These are phyloP conservation scores for Phyllostomus discolor DNA, from an alignment of 2,113 vertebrate species.

Conservation along the genomic window DNA sequence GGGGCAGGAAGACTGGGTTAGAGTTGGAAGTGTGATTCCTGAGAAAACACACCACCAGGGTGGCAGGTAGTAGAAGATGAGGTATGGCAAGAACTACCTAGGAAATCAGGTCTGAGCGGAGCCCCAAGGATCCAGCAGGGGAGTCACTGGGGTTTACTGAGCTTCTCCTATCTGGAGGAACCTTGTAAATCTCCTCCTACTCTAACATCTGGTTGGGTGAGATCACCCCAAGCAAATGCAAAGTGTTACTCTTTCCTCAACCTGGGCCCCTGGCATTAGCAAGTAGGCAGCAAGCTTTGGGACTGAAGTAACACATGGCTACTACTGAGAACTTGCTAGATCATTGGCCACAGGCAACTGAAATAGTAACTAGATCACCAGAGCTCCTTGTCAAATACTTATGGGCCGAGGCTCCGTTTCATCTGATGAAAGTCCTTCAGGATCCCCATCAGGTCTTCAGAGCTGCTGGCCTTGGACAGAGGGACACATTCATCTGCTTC, in stretches of 20 bases:
- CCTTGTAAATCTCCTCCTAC: not conserved
- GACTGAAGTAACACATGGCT: not conserved
- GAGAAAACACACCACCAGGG: not conserved
- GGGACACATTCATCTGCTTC: constrained; percentile 94
- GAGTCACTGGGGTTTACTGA: not conserved
- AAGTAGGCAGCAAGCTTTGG: no score
- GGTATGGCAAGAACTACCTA: not conserved
- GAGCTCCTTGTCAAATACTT: constrained; percentile 64
- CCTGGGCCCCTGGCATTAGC: not conserved
- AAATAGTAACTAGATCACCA: not conserved
- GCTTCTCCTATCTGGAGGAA: not conserved
- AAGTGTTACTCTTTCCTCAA: not conserved
- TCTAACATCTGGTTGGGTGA: not conserved
- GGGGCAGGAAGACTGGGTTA: not conserved
- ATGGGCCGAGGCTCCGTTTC: constrained; percentile 97
- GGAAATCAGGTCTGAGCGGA: not conserved
- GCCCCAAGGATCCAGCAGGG: not conserved
- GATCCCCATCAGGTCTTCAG: constrained; percentile 98
- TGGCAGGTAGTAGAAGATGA: not conserved
- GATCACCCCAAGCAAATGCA: not conserved
- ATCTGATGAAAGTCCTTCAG: constrained; percentile 97
- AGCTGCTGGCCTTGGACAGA: constrained; percentile 97
- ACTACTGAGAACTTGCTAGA: not conserved
- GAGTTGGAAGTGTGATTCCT: constrained; percentile 27
- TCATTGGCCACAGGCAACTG: not conserved